Base-by-base conservation (phyloP, 2,888 invertebrate species). In the Pemphredon lugubris region DNA sequence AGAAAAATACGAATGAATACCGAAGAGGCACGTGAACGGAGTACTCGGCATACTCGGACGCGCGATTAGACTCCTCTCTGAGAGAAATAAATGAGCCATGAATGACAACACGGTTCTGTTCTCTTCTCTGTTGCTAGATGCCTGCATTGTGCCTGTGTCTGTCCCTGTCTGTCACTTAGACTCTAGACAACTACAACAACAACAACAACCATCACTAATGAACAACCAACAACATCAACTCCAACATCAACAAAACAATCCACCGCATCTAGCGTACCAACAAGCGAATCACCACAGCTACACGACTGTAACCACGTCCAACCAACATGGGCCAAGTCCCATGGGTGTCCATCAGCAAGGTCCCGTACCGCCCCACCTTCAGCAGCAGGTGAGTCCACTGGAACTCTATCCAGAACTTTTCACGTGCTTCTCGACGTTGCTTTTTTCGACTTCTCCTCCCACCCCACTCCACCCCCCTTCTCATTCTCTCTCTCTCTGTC, bases 41-140 rank as follows among this genome's bases (percentile, higher is more conserved):
- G 3, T 13, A 71, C 32, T 59, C 60, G 76, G 72, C 68, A 75
- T 50, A 37, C 64, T 64, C 40, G 65, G 47, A 26, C 63, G 60
- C 50, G 53, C 57, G 60, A 23, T 16, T 14, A 14, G 60, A 40
- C 14, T 63, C 21, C 51, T 37, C 40, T 21, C 18, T 65, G 21
- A 71, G 32, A 50, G n/a, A 32, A 79, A 74, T 71, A 84, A 88
- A 87, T 88, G 89, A 79, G 89, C 89, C 89, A 88, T 82, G 70
- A 88, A 89, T 90, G 89, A 89, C 89, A 89, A 89, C 89, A 89
- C 89, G 89, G 85, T 89, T 88, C 89, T 89, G 89, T 89, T 90
- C 89, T 89, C 89, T 95, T 96, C 95, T 96, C 95, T 95, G 96
- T 96, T 95, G 95, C 95, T 96, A 96, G 96, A 96, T 96, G 95